These are phyloP conservation scores for Leucoptera coffeella DNA, from an alignment of 2,888 invertebrate species.

Conservation along the genomic window DNA sequence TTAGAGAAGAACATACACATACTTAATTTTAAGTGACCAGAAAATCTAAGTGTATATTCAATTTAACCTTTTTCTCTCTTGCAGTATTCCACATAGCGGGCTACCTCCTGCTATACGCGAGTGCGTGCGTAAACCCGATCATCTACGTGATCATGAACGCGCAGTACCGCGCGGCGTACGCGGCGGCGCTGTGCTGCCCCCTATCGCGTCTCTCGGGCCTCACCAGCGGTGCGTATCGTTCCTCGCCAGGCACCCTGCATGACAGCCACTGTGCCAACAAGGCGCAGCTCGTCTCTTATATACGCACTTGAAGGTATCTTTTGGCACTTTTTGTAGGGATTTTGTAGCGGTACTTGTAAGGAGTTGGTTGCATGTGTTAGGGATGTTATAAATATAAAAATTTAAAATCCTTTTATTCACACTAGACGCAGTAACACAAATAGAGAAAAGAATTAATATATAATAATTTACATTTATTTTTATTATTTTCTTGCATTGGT, in stretches of 20 bases:
- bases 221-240: conserved; percentile 56
- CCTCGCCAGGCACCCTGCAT: no score
- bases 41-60: background rate
- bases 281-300: conserved; percentile 30
- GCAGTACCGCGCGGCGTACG: conserved; percentile 86
- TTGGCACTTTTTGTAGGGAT: no score
- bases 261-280: no score
- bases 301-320: conserved; percentile 44
- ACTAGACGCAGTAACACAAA: no score
- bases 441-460: no score
- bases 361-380: no score
- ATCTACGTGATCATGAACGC: conserved; percentile 95
- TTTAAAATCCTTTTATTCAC: no score
- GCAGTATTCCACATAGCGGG: conserved; percentile 71
- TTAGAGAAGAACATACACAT: background rate
- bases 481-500: no score
- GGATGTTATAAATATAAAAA: no score
- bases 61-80: conserved; percentile 15
- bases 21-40: background rate
- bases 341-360: no score
- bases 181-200: conserved; percentile 67
- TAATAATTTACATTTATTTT: no score
- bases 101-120: conserved; percentile 80
- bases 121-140: conserved; percentile 88
- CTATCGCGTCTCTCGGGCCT: conserved; percentile 49